Percentiles rank a stretch among this genome's conserved stretches.
phyloP scores from a whole-genome alignment of 2,888 invertebrate species.

The Ennomos erosarius region DNA sequence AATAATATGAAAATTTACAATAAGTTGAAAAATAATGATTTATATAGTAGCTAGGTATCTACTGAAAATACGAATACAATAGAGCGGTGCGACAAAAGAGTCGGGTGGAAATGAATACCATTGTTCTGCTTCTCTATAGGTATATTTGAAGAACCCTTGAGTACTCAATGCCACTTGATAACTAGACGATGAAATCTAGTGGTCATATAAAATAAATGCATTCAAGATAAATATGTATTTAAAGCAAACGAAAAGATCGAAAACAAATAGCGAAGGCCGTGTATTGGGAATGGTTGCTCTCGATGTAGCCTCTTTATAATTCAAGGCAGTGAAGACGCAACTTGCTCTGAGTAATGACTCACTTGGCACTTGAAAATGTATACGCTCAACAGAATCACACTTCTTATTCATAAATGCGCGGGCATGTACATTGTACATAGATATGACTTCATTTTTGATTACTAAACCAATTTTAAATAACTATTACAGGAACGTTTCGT shows the following conservation, averaged over 20 bases:
- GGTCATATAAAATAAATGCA: not conserved
- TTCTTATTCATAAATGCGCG: constrained; percentile 18
- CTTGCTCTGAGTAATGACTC: constrained; percentile 16
- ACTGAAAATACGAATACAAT: too few relatives aligned
- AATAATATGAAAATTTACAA: too few relatives aligned
- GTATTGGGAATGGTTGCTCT: constrained; percentile 12
- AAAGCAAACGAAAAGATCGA: constrained; percentile 7
- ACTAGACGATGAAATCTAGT: constrained; percentile 2
- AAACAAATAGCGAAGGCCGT: constrained; percentile 11
- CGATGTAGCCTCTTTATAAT: constrained; percentile 19
- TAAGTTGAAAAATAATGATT: too few relatives aligned
- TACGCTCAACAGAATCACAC: constrained; percentile 11
- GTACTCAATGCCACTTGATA: constrained; percentile 1
- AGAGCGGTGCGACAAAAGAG: too few relatives aligned
- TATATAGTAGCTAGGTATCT: too few relatives aligned
- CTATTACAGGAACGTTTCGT: constrained; percentile 12
- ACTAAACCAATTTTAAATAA: constrained; percentile 19
- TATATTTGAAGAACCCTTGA: constrained; percentile 1
- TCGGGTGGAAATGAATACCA: not conserved
- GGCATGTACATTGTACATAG: too few relatives aligned
- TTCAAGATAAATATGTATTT: not conserved
- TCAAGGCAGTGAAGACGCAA: constrained; percentile 25
- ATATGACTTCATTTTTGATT: constrained; percentile 25
- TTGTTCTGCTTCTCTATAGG: not conserved
- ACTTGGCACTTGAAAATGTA: constrained; percentile 19